phyloP scores from a whole-genome alignment of 2,113 vertebrate species.

The Melospiza melodia region DNA sequence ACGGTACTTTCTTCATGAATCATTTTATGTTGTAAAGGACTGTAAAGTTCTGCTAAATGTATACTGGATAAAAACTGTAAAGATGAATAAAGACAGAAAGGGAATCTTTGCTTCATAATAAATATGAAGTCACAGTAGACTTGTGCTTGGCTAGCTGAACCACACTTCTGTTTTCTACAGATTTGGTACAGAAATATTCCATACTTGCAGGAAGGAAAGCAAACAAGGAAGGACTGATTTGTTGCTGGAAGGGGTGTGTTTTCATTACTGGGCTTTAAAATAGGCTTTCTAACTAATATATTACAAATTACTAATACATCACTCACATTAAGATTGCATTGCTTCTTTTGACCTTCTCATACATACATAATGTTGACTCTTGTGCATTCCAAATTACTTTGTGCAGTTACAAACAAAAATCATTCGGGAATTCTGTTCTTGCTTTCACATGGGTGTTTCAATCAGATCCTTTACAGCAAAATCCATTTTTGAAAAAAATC shows the following conservation, averaged over 20 bases:
- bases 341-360: not conserved
- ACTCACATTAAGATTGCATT: not conserved
- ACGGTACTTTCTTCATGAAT: not conserved
- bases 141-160: not conserved
- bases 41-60: not conserved
- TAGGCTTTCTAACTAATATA: not conserved
- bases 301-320: not conserved
- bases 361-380: not conserved
- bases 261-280: not conserved
- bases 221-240: not conserved
- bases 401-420: not conserved
- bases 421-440: not conserved
- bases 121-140: not conserved
- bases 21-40: not conserved
- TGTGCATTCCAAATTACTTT: not conserved
- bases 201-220: not conserved
- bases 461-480: not conserved
- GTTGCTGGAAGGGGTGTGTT: not conserved
- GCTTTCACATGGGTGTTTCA: not conserved
- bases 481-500: not conserved
- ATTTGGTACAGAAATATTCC: not conserved
- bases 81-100: not conserved
- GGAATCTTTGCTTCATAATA: not conserved
- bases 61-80: not conserved
- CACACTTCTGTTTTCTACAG: not conserved